phyloP scores from a whole-genome alignment of 2,888 invertebrate genomes.

The Hypercompe scribonia region DNA sequence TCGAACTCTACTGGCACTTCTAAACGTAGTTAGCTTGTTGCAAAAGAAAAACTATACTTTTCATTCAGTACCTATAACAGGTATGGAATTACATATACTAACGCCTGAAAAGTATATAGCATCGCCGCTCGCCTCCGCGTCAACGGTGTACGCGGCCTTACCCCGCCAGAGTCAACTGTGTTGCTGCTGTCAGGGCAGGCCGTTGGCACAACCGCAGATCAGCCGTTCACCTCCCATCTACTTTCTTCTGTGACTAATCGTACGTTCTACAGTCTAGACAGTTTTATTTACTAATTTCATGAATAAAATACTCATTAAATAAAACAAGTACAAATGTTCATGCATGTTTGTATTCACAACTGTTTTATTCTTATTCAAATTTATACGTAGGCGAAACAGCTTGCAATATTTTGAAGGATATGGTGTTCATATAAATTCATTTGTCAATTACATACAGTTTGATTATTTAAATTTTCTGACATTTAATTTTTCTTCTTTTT shows the following conservation, averaged over 20 bases:
- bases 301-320: conserved; percentile 32
- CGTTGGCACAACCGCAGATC: conserved; percentile 45
- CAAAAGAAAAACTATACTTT: not conserved
- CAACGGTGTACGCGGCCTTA: not conserved
- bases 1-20: not conserved
- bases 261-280: conserved; percentile 44
- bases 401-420: not conserved
- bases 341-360: not conserved
- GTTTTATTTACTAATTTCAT: conserved; percentile 30
- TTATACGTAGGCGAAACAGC: not conserved
- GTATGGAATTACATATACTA: not conserved
- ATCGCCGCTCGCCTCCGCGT: not conserved
- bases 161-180: not conserved
- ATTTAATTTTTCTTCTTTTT: too few relatives aligned
- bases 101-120: not conserved
- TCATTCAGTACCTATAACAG: too few relatives aligned
- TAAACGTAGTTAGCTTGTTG: not conserved
- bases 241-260: conserved; percentile 56
- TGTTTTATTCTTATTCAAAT: not conserved
- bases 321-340: conserved; percentile 5
- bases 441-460: too few relatives aligned
- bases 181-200: conserved; percentile 24
- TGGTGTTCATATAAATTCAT: too few relatives aligned
- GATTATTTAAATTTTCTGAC: too few relatives aligned
- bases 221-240: conserved; percentile 59